phyloP scores from a whole-genome alignment of 2,797 vertebrate genomes.

The Luscinia megarhynchos region DNA sequence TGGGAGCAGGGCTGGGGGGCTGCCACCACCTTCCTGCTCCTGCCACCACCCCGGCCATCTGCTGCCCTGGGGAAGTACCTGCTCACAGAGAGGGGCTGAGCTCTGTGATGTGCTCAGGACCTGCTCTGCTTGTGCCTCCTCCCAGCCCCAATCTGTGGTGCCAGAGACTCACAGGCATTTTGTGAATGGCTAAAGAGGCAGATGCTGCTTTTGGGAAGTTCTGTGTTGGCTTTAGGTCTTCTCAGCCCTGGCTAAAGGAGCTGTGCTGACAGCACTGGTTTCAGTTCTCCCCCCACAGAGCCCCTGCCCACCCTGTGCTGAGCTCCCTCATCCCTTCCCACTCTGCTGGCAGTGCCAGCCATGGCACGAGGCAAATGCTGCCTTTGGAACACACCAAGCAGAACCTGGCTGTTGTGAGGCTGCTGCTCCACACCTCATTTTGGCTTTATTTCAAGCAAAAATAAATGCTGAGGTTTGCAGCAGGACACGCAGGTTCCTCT shows the following conservation, averaged over 20 bases:
- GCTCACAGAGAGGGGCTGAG: background rate
- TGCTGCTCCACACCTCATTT: background rate
- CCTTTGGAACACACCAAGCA: background rate
- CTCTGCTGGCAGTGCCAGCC: background rate
- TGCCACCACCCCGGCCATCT: conserved; percentile 52
- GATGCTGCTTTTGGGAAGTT: background rate
- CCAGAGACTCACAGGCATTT: rapidly evolving
- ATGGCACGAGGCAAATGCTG: rapidly evolving
- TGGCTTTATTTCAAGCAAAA: conserved; percentile 15
- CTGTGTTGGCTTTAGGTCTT: background rate
- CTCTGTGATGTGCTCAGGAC: rapidly evolving
- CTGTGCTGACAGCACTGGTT: background rate
- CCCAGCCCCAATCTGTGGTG: rapidly evolving
- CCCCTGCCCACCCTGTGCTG: too few relatives aligned
- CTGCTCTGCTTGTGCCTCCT: background rate
- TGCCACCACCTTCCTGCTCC: conserved; percentile 83
- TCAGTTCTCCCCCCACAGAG: background rate
- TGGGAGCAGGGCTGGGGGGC: conserved; percentile 77
- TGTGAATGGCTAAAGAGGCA: background rate
- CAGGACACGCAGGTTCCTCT: background rate
- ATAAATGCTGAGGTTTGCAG: background rate
- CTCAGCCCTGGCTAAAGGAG: background rate
- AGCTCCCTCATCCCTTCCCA: background rate
- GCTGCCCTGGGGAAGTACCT: background rate
- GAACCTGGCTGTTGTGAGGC: background rate